Percentiles rank a stretch among this genome's conserved stretches.
phyloP scores from a whole-genome alignment of 2,888 invertebrate species.

The Fabriciana adippe region DNA sequence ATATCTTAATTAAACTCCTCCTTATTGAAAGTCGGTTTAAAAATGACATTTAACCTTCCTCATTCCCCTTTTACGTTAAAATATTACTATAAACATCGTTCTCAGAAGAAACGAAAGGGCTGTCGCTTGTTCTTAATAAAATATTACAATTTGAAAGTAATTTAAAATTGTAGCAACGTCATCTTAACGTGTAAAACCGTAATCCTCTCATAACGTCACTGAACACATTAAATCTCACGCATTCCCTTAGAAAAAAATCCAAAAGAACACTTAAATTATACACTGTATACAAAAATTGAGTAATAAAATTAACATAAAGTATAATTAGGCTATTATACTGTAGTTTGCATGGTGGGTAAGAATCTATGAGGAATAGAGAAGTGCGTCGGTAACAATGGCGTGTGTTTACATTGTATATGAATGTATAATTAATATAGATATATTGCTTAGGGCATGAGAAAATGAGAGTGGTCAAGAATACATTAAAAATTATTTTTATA shows the following conservation, averaged over 20 bases:
- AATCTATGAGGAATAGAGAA: slow-evolving; percentile 57
- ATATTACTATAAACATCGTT: slow-evolving; percentile 4
- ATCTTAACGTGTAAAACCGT: slow-evolving; percentile 33
- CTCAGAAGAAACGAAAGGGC: slow-evolving; percentile 11
- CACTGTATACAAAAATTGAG: slow-evolving; percentile 61
- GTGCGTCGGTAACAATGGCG: slow-evolving; percentile 54
- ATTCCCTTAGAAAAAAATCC: slow-evolving; percentile 65
- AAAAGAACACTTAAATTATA: slow-evolving; percentile 57
- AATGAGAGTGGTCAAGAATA: slow-evolving; percentile 58
- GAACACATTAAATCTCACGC: slow-evolving; percentile 54
- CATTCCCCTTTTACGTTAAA: slow-evolving; percentile 3
- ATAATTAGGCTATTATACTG: slow-evolving; percentile 77
- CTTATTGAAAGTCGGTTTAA: too few relatives aligned
- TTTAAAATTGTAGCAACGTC: slow-evolving; percentile 34
- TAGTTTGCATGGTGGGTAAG: slow-evolving; percentile 73
- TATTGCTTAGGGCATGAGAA: slow-evolving; percentile 75
- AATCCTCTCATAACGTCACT: slow-evolving; percentile 53
- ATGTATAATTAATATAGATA: slow-evolving; percentile 79
- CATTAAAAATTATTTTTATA: slow-evolving; percentile 44
- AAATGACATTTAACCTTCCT: background rate
- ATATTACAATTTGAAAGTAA: slow-evolving; percentile 34
- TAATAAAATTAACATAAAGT: slow-evolving; percentile 75
- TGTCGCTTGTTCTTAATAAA: slow-evolving; percentile 20
- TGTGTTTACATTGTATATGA: slow-evolving; percentile 77
- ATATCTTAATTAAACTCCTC: too few relatives aligned